Conservation (phyloP, 1,140 invertebrate species). For the Ips typographus region DNA sequence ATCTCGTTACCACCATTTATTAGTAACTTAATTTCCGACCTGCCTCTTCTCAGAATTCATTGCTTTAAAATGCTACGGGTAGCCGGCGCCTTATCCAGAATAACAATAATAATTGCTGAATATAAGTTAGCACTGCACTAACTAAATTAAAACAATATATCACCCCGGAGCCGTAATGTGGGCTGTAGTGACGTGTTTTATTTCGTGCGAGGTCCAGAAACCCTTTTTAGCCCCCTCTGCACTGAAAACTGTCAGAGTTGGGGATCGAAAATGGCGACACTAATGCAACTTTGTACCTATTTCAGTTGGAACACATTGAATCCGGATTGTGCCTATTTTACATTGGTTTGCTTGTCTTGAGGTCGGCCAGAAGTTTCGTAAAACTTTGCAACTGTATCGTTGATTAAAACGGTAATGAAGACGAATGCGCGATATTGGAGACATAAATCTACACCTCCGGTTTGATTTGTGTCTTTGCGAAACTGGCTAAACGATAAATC, state of each 20-base stretch:
- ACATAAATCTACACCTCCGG: slow-evolving; percentile 23
- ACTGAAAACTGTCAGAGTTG: too few relatives aligned
- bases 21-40: slow-evolving; percentile 3
- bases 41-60: not conserved
- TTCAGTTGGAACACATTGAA: too few relatives aligned
- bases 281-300: too few relatives aligned
- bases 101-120: slow-evolving; percentile 5
- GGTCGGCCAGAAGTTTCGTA: too few relatives aligned
- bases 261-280: too few relatives aligned
- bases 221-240: too few relatives aligned
- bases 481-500: slow-evolving; percentile 19
- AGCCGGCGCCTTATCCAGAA: slow-evolving; percentile 1
- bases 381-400: not conserved
- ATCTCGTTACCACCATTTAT: not conserved
- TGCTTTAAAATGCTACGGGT: not conserved
- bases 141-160: not conserved
- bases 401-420: slow-evolving; percentile 23
- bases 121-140: not conserved
- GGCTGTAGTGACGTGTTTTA: too few relatives aligned
- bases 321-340: too few relatives aligned
- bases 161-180: not conserved
- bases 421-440: slow-evolving; percentile 15
- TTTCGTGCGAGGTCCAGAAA: too few relatives aligned
- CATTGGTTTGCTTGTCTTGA: too few relatives aligned
- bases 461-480: slow-evolving; percentile 25